Conservation (phyloP, 1,140 invertebrate genomes). For the Lepidurus couesii region DNA sequence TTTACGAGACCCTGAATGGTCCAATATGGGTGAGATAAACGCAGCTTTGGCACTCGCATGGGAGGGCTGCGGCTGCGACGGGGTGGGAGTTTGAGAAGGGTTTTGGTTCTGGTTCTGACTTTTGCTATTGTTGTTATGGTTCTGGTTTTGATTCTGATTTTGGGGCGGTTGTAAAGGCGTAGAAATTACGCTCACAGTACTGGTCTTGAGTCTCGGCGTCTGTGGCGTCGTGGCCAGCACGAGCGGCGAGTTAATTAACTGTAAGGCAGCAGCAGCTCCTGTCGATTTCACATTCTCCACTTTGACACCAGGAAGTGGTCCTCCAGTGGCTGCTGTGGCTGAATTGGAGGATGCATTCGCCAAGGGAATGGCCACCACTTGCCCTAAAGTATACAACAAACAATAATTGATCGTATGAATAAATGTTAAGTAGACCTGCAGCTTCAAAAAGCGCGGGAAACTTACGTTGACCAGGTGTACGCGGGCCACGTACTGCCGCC, state of each 20-base stretch:
- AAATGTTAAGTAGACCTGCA: not conserved
- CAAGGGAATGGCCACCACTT: not conserved
- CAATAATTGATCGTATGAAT: not conserved
- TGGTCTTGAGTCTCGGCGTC: not conserved
- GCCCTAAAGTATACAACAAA: not conserved
- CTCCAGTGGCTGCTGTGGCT: not conserved
- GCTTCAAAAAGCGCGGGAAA: not conserved
- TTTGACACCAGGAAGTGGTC: not conserved
- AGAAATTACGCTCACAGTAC: not conserved
- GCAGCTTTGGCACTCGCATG: slow-evolving; percentile 37
- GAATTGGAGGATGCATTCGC: not conserved
- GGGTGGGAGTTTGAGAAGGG: slow-evolving; percentile 25
- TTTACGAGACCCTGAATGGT: slow-evolving; percentile 57
- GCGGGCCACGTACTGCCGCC: slow-evolving; percentile 33
- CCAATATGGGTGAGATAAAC: slow-evolving; percentile 57
- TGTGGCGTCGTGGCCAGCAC: not conserved
- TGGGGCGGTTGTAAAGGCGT: slow-evolving; percentile 39
- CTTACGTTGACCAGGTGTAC: not conserved
- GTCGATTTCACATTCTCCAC: not conserved
- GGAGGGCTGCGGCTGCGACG: slow-evolving; percentile 22
- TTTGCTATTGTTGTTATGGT: slow-evolving; percentile 23
- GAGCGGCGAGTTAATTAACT: slow-evolving; percentile 1
- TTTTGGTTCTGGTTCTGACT: slow-evolving; percentile 20
- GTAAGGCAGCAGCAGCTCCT: not conserved
- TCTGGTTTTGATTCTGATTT: slow-evolving; percentile 39